Evolutionary conservation across 1,140 invertebrate species (phyloP), one percentile per base, ranked within the genome.

Genomic region (Drosophila nigromelanica): DNA sequence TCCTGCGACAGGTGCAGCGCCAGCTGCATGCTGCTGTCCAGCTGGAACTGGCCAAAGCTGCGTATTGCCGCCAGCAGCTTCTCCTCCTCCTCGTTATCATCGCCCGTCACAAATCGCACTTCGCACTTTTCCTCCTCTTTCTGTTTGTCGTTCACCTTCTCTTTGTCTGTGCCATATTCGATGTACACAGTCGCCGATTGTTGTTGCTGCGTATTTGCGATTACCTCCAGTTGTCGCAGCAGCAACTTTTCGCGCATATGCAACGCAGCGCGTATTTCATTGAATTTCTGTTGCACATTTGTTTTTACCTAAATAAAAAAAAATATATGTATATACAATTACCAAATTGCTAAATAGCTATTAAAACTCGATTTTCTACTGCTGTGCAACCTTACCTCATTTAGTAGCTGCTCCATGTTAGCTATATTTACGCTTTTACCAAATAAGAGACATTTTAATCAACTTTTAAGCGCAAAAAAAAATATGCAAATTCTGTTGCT

Each of bases 161-260:
- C 18, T 33, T 45, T 72, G 47, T 73, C 30, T 30, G 21, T 42
- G 30, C 48, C 35, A 15, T 67, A 43, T 21, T 66, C 69, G 15
- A 50, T 71, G 18, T 24, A 64, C 8, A 64, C 43, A 18, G 61
- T 42, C 0, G 66, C 59, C 10, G 72, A 24, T 42, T 68, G 45
- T 51, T 76, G 75, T 50, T 93, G 73, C 30, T 93, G 92, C 45
- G 93, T 93, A 42, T 85, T 92, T 14, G 93, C 92, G 18, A 94
- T 89, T 8, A 93, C 93, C 63, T 94, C 93, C 5, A 93, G 89
- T 80, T 94, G 93, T 8, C 93, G 92, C 3, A 94, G 74, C 14
- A 94, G 87, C 75, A 94, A 90, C 48, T 92, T 93, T 63, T 94
- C 93, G 70, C 93, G 90, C 54, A 92, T 92, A 71, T 91, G 89